These are phyloP conservation scores for Brachyopa scutellaris DNA, from an alignment of 2,888 invertebrate genomes.

Conservation along the genomic window DNA sequence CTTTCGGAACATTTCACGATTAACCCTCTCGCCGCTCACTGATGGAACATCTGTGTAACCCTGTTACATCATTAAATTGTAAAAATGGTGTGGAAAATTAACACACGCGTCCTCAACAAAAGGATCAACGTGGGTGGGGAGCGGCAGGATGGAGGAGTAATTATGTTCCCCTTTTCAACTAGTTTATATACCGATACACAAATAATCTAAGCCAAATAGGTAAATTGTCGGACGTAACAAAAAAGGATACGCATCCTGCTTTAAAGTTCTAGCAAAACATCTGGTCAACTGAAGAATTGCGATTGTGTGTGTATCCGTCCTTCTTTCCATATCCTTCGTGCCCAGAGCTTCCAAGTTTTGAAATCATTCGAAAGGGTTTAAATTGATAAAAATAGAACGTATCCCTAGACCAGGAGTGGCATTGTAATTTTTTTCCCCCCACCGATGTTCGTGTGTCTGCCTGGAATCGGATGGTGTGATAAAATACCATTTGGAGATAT, in stretches of 20 bases:
- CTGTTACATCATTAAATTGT: conserved; percentile 22
- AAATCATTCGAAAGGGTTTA: neutral
- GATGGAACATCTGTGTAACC: neutral
- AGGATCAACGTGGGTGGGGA: neutral
- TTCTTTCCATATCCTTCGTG: neutral
- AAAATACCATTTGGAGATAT: conserved; percentile 20
- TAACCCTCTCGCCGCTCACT: neutral
- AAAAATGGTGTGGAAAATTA: conserved; percentile 12
- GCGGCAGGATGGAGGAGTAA: conserved; percentile 2
- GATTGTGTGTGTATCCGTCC: neutral
- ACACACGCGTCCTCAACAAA: too few species aligned
- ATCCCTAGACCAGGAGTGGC: neutral
- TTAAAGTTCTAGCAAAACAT: conserved; percentile 8
- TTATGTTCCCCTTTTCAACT: neutral
- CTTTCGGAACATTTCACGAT: conserved; percentile 4
- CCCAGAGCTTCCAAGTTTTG: neutral
- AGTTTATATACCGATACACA: neutral
- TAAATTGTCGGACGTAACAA: too few species aligned
- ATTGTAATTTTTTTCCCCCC: neutral
- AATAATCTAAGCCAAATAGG: neutral
- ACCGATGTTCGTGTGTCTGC: neutral
- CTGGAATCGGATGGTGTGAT: conserved; percentile 20
- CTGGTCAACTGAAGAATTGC: neutral
- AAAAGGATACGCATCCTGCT: neutral
- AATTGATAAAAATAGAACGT: too few species aligned